A percentile compares a stretch with the other conserved stretches of the same genome.
Evolutionary conservation across 2,797 vertebrate species (phyloP).

Genomic region (Meriones psammophilus): DNA sequence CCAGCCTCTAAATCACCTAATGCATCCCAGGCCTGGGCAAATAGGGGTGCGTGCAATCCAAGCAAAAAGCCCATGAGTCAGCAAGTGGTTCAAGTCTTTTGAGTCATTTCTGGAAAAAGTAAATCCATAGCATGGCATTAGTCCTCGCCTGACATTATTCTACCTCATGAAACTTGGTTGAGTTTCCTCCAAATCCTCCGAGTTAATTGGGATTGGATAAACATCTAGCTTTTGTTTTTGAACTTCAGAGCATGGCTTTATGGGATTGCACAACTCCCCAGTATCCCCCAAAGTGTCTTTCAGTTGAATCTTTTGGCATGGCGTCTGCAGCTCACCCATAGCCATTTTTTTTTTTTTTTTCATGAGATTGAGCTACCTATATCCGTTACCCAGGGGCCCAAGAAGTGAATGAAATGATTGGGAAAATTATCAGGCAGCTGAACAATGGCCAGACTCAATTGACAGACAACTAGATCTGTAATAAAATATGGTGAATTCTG

Average conservation of each 20-base stretch:
- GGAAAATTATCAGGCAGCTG: slow-evolving; percentile 4
- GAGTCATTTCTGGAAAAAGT: slow-evolving; percentile 80
- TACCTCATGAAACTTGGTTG: slow-evolving; percentile 73
- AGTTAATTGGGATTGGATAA: slow-evolving; percentile 75
- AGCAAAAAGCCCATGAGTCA: slow-evolving; percentile 64
- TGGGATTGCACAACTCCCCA: slow-evolving; percentile 49
- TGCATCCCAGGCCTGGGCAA: slow-evolving; percentile 44
- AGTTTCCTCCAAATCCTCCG: slow-evolving; percentile 69
- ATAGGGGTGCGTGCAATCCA: slow-evolving; percentile 1
- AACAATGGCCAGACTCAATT: slow-evolving; percentile 18
- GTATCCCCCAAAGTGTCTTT: slow-evolving; percentile 62
- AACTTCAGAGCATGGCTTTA: slow-evolving; percentile 28
- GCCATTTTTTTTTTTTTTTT: background rate
- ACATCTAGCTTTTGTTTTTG: slow-evolving; percentile 72
- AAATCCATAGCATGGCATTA: slow-evolving; percentile 75
- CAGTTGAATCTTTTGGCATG: slow-evolving; percentile 52
- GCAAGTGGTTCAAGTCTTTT: slow-evolving; percentile 60
- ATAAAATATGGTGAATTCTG: background rate
- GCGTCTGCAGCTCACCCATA: background rate
- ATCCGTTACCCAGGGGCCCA: background rate
- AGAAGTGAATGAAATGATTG: background rate
- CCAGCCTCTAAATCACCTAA: slow-evolving; percentile 40
- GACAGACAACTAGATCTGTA: background rate
- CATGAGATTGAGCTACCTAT: background rate
- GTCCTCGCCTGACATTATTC: slow-evolving; percentile 69